Conservation (phyloP, 2,888 invertebrate species). For the Argyresthia albistria region DNA sequence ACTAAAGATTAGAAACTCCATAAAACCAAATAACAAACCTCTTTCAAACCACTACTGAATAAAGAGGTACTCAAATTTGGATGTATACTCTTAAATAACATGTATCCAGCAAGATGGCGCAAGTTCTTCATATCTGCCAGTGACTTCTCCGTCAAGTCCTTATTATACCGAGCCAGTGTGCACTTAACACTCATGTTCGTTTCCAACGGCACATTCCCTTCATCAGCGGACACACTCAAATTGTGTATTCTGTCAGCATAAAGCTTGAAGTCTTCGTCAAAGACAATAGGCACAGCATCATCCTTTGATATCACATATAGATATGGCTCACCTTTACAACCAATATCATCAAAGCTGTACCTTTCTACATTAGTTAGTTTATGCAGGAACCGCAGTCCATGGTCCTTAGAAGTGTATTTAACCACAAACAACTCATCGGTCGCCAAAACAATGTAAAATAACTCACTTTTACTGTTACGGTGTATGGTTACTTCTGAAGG, state of each 20-base stretch:
- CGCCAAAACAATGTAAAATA: constrained; percentile 38
- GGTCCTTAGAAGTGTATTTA: background rate
- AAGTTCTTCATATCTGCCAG: constrained; percentile 29
- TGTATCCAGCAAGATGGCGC: constrained; percentile 33
- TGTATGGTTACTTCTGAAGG: constrained; percentile 30
- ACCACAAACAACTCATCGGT: constrained; percentile 32
- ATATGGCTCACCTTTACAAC: constrained; percentile 23
- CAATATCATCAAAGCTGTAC: background rate
- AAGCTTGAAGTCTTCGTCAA: constrained; percentile 42
- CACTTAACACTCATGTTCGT: constrained; percentile 38
- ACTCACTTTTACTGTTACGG: constrained; percentile 34
- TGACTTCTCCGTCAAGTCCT: constrained; percentile 33
- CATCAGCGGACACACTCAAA: constrained; percentile 17
- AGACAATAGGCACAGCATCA: constrained; percentile 43
- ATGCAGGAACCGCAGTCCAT: background rate
- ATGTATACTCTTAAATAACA: constrained; percentile 27
- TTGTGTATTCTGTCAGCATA: background rate
- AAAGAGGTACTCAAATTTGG: constrained; percentile 27
- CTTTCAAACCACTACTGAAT: constrained; percentile 20
- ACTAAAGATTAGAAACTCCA: background rate
- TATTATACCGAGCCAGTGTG: constrained; percentile 36
- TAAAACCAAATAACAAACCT: constrained; percentile 21
- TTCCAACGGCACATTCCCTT: constrained; percentile 8
- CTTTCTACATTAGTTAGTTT: background rate
- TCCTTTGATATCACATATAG: constrained; percentile 30